These are phyloP conservation scores for Aphelinus certus DNA, from an alignment of 1,140 invertebrate genomes.

Conservation along the genomic window DNA sequence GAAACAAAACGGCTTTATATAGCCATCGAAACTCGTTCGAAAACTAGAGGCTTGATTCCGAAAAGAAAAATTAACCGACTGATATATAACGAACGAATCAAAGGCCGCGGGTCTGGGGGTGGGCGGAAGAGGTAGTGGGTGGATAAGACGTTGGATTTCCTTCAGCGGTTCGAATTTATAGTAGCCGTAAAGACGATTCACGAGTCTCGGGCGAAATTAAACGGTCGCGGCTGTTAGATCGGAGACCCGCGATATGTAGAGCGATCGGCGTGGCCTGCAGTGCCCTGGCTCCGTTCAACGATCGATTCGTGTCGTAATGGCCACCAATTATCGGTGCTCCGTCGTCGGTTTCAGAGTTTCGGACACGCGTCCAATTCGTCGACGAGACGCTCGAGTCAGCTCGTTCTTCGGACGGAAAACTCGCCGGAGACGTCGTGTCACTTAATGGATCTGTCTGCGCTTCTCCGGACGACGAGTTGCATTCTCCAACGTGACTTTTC, in stretches of 20 bases:
- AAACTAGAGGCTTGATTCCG: too few relatives aligned
- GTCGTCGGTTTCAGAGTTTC: slow-evolving; percentile 18
- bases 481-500: too few relatives aligned
- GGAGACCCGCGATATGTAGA: slow-evolving; percentile 21
- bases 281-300: not conserved
- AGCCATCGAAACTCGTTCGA: too few relatives aligned
- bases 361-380: not conserved
- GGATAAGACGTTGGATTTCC: slow-evolving; percentile 1
- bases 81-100: not conserved
- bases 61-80: too few relatives aligned
- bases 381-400: too few relatives aligned
- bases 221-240: not conserved
- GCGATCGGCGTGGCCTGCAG: not conserved
- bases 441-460: too few relatives aligned
- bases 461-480: too few relatives aligned
- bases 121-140: too few relatives aligned
- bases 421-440: too few relatives aligned
- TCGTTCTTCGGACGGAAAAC: too few relatives aligned
- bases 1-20: too few relatives aligned
- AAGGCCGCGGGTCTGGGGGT: not conserved
- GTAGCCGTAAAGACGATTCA: slow-evolving; percentile 23
- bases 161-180: slow-evolving; percentile 18
- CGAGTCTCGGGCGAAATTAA: slow-evolving; percentile 26
- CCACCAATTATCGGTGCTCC: slow-evolving; percentile 24
- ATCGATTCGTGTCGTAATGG: slow-evolving; percentile 32